phyloP scores from a whole-genome alignment of 1,140 invertebrate genomes.

The Artemia franciscana region DNA sequence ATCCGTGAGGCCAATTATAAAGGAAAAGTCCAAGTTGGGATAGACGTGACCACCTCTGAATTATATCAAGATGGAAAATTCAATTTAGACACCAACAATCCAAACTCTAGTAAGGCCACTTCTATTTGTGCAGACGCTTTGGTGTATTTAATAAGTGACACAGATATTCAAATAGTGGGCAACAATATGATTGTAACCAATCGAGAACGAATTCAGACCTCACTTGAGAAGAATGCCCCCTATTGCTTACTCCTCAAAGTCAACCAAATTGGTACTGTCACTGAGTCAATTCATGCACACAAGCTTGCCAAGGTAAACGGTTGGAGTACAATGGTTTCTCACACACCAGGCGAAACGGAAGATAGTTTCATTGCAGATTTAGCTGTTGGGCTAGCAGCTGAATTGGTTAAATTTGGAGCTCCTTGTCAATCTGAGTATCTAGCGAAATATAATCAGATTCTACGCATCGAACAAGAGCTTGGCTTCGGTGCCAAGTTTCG shows the following conservation, averaged over 20 bases:
- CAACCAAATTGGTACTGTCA: slow-evolving; percentile 94
- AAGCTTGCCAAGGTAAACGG: slow-evolving; percentile 68
- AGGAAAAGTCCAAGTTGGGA: slow-evolving; percentile 84
- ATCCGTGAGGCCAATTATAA: slow-evolving; percentile 83
- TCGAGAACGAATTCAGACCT: slow-evolving; percentile 80
- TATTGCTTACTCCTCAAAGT: slow-evolving; percentile 93
- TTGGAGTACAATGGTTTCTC: slow-evolving; percentile 95
- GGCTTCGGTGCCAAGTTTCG: slow-evolving; percentile 76
- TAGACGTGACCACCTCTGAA: slow-evolving; percentile 97
- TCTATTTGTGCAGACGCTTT: slow-evolving; percentile 61
- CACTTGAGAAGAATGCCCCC: slow-evolving; percentile 89
- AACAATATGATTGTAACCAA: slow-evolving; percentile 94
- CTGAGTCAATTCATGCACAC: slow-evolving; percentile 89
- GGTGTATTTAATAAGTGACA: slow-evolving; percentile 49
- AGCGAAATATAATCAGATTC: slow-evolving; percentile 96
- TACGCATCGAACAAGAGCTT: slow-evolving; percentile 94
- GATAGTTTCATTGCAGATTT: slow-evolving; percentile 97
- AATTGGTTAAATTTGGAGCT: slow-evolving; percentile 82
- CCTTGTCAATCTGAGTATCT: slow-evolving; percentile 93
- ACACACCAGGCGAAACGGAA: slow-evolving; percentile 93
- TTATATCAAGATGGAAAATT: slow-evolving; percentile 63
- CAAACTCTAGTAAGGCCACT: slow-evolving; percentile 50
- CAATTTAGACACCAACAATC: slow-evolving; percentile 95
- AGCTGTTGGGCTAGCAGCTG: slow-evolving; percentile 8
- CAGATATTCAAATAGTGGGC: slow-evolving; percentile 67